Evolutionary conservation across 2,113 vertebrate species (phyloP), one percentile per base, ranked within the genome.

Genomic region (Cyanoderma ruficeps): DNA sequence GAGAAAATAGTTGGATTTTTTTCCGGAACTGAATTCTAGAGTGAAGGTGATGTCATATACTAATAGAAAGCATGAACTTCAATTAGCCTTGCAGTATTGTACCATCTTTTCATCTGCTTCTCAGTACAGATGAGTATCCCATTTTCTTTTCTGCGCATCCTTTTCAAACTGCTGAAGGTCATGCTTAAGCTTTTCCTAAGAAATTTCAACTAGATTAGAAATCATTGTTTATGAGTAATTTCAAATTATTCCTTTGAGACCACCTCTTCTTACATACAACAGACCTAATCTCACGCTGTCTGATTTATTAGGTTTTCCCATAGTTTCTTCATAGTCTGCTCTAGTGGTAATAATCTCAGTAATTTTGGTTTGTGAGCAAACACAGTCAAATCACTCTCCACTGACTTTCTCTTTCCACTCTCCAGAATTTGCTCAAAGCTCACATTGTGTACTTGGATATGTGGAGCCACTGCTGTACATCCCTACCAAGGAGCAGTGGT

Each of bases 1-100:
- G 15, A 69, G 10, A 12, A 84, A 37, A 42, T 5, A 60, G 8
- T 1, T 1, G 9, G 2, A 0, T 30, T 57, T 60, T 49, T 80
- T 68, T 20, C 21, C 53, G 49, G 85, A 91, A 78, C 6, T 50
- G 53, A 84, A 82, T 53, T 72, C 13, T 12, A 10, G 11, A 41
- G 28, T 63, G 65, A 89, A 86, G 6, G 2, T 52, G n/a, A 53
- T 15, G 23, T 14, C 35, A 65, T 64, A 50, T 64, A 67, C 12
- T 57, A 28, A 21, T 59, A 7, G 24, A 50, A 63, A 92, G 44
- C 10, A 31, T 20, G n/a, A 53, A 44, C 13, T 25, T 50, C 27
- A 39, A n/a, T 78, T 86, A 11, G 15, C 18, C 80, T n/a, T 87
- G 37, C 49, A 75, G 47, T 61, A 27, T 52, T 86, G 90, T 76